phyloP scores from a whole-genome alignment of 2,797 vertebrate genomes.

The Simalia tracyae region DNA sequence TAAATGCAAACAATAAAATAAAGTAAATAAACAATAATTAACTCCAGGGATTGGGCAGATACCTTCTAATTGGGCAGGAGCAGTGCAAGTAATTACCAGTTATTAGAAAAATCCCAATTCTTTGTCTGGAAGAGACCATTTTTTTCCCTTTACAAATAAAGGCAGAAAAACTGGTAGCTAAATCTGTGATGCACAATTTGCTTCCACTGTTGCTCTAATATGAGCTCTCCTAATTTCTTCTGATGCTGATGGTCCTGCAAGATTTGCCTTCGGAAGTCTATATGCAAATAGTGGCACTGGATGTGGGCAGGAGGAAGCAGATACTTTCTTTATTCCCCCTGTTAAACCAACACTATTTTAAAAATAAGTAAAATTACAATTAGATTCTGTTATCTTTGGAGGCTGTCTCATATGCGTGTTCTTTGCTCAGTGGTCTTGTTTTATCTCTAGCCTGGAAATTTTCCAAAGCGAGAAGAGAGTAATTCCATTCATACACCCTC shows the following conservation, averaged over 20 bases:
- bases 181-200: conserved; percentile 2
- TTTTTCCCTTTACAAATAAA: accelerated
- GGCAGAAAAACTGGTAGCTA: accelerated
- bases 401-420: background rate
- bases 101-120: background rate
- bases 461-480: conserved; percentile 38
- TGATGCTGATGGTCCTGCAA: background rate
- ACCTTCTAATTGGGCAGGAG: background rate
- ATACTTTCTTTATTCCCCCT: conserved; percentile 40
- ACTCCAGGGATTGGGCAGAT: background rate
- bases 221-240: background rate
- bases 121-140: background rate
- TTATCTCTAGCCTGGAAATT: conserved; percentile 33
- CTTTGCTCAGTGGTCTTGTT: conserved; percentile 36
- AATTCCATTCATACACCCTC: conserved; percentile 40
- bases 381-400: conserved; percentile 30
- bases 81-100: conserved; percentile 26
- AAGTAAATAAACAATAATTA: background rate
- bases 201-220: conserved; percentile 29
- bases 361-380: conserved; percentile 38
- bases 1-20: background rate
- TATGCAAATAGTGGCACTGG: background rate
- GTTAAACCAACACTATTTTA: conserved; percentile 41
- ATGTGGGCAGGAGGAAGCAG: background rate
- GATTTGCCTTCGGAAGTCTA: background rate